Evolutionary conservation across 2,888 invertebrate species (phyloP), one percentile per base, ranked within the genome.

Genomic region (Brenthis hecate): DNA sequence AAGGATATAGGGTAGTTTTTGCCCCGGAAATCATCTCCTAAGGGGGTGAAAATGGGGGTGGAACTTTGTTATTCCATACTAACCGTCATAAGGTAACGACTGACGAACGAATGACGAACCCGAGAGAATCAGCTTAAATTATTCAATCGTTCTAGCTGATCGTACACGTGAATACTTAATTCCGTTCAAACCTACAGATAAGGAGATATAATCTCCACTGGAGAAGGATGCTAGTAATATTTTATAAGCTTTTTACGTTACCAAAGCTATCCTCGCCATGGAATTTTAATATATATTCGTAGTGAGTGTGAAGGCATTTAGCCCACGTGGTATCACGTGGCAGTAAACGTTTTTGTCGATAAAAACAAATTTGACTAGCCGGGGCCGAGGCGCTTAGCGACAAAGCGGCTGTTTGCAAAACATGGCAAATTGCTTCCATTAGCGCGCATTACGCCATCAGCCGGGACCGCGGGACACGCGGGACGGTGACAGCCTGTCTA

Each of bases 361-460:
- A 74, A 74, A 74, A 74, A 73, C 75, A 74, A 74, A 76, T 76
- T 77, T 74, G 64, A 68, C 53, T 55, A 60, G 66, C 65, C 32
- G 55, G 67, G 65, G 66, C 56, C 66, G 69, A 72, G 69, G 67
- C 56, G 72, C 72, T 72, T 70, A 70, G 69, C 71, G 68, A 73
- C 72, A 72, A 71, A 67, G 69, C 66, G 66, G 64, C 74, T 75
- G 75, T 73, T 76, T 77, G 78, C 82, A 81, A 84, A 86, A 85
- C 85, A 85, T 78, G 80, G 78, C 77, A 88, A 88, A 88, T 88
- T 87, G 85, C 79, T 78, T 83, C 85, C 86, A 88, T 88, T 87
- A 88, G 79, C 73, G 82, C 77, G 79, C 86, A 85, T 84, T 86
- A 87, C 71, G 74, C 54, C 66, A 54, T 62, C 62, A 54, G 54